Percentiles rank a stretch among this genome's conserved stretches.
These are phyloP conservation scores for Heliothis subflexa DNA, from an alignment of 1,140 invertebrate genomes.

Conservation along the genomic window DNA sequence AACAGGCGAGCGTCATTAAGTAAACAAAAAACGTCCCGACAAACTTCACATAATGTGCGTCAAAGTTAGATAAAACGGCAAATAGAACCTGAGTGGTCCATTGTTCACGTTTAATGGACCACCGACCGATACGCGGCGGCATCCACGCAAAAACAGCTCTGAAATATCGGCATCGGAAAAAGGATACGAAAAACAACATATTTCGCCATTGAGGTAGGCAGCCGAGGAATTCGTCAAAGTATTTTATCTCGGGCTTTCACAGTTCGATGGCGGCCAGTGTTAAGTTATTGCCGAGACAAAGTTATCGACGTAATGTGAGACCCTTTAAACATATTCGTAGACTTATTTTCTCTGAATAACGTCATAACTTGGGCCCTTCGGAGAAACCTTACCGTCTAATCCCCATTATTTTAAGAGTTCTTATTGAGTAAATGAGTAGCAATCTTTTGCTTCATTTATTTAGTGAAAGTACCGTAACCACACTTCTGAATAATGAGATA, in stretches of 20 bases:
- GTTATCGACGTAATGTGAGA: conserved; percentile 69
- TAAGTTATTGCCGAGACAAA: conserved; percentile 76
- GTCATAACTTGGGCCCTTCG: not conserved
- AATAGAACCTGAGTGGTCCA: conserved; percentile 79
- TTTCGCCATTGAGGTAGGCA: conserved; percentile 70
- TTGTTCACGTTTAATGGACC: conserved; percentile 83
- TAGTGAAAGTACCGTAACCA: conserved; percentile 13
- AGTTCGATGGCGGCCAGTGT: conserved; percentile 79
- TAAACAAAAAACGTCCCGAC: conserved; percentile 68
- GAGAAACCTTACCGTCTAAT: not conserved
- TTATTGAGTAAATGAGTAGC: not conserved
- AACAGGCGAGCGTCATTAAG: conserved; percentile 61
- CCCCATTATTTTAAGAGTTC: conserved; percentile 5
- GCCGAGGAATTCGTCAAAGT: conserved; percentile 79
- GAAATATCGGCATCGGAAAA: conserved; percentile 75
- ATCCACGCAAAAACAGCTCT: conserved; percentile 78
- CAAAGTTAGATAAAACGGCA: conserved; percentile 80
- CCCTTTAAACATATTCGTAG: conserved; percentile 37
- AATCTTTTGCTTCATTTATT: conserved; percentile 18
- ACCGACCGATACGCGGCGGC: conserved; percentile 75
- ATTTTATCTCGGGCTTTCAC: conserved; percentile 81
- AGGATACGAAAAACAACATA: conserved; percentile 75
- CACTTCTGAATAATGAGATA: not conserved
- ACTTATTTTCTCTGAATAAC: conserved; percentile 17
- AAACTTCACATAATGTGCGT: conserved; percentile 80